These are phyloP conservation scores for Homarus gammarus DNA, from an alignment of 2,888 invertebrate species.

Conservation along the genomic window DNA sequence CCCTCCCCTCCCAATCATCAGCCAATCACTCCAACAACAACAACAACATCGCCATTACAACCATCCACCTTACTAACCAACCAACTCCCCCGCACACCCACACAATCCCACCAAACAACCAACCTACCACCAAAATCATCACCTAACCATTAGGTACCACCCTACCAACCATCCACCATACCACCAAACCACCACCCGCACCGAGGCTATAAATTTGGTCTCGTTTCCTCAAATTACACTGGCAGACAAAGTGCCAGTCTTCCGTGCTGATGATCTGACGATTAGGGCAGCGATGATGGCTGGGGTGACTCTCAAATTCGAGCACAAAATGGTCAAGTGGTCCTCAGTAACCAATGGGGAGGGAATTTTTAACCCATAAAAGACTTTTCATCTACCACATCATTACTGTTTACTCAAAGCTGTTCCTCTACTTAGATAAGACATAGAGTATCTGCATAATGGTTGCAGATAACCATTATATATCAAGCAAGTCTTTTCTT, in stretches of 20 bases:
- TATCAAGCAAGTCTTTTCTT: no score
- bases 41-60: not conserved
- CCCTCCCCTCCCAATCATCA: no score
- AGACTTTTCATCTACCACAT: no score
- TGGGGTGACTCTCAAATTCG: not conserved
- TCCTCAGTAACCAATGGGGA: not conserved
- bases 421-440: no score
- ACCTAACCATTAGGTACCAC: not conserved
- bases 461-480: no score
- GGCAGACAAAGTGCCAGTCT: slow-evolving; percentile 21
- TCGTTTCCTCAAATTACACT: slow-evolving; percentile 37
- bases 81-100: not conserved
- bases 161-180: not conserved
- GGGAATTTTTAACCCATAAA: no score
- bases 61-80: not conserved
- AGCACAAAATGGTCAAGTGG: not conserved
- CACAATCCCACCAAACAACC: not conserved
- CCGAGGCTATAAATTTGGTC: slow-evolving; percentile 25
- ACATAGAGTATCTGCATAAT: no score
- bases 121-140: not conserved
- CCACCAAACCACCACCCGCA: not conserved
- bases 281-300: not conserved
- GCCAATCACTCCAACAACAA: not conserved
- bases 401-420: no score
- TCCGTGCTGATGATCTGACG: slow-evolving; percentile 11